A percentile compares a stretch with the other conserved stretches of the same genome.
These are phyloP conservation scores for Hydropsyche tenuis DNA, from an alignment of 1,140 invertebrate genomes.

Conservation along the genomic window DNA sequence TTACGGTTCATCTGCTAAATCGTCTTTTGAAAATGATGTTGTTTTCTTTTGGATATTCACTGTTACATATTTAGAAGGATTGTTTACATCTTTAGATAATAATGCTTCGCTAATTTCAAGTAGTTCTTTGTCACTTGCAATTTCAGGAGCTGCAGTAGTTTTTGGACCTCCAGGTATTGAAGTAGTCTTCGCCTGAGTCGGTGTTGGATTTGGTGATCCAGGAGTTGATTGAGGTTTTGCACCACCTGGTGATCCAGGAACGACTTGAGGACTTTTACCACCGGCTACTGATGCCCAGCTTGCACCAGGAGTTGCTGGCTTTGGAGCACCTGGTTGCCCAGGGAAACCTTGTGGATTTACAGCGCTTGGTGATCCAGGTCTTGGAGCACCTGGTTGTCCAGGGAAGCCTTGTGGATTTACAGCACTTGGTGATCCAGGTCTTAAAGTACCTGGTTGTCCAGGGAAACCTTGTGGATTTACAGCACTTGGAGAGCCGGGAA, in stretches of 20 bases:
- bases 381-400: slow-evolving; percentile 50
- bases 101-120: slow-evolving; percentile 73
- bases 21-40: slow-evolving; percentile 68
- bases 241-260: neutral
- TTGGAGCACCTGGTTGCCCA: no score
- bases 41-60: slow-evolving; percentile 77
- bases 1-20: slow-evolving; percentile 77
- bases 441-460: no score
- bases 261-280: neutral
- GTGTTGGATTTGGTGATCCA: slow-evolving; percentile 3
- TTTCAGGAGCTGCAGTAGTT: slow-evolving; percentile 59
- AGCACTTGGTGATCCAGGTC: neutral
- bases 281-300: neutral
- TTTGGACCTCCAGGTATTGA: slow-evolving; percentile 51
- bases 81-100: slow-evolving; percentile 74
- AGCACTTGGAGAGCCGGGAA: neutral
- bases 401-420: slow-evolving; percentile 33
- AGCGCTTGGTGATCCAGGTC: slow-evolving; percentile 52
- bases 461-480: neutral
- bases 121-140: slow-evolving; percentile 66
- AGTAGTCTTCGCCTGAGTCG: slow-evolving; percentile 47
- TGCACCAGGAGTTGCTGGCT: neutral
- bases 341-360: no score
- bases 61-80: slow-evolving; percentile 69
- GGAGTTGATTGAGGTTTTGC: neutral